Base-by-base conservation (phyloP, 2,113 vertebrate species). In the Orycteropus afer region DNA sequence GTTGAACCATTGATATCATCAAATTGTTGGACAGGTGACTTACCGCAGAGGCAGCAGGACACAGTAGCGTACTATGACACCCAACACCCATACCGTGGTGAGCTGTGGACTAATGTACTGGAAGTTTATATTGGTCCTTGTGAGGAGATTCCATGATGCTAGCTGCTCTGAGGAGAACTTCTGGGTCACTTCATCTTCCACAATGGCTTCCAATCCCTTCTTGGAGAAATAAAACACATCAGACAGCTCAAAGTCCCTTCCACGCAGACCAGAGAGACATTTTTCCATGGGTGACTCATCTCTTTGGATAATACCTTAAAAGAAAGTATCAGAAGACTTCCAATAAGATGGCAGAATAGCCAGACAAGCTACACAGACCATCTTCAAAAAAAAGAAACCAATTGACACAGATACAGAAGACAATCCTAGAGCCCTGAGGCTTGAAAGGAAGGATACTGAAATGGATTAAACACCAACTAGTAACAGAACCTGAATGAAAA, bases 101-200 rank as follows among this genome's bases (percentile, higher is more conserved):
- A 99, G 98, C 20, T 98, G 98, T 27, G 98, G 97, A 87, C 99
- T 99, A 98, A 99, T 98, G 95, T 99, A 99, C 55, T 98, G 98
- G 97, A 99, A 99, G 98, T 99, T 99, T 94, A 99, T 97, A 80
- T 99, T 99, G 97, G 99, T 99, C 94, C 99, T 98, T 0, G 99
- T 99, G 86, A 99, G 99, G 40, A 99, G 99, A 97, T 99, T 99
- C 99, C 99, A 99, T 81, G 99, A 99, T 65, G 98, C 99, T 45
- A 99, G 97, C 96, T 99, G 99, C 98, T 99, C 99, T 0, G 99
- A 99, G 40, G 99, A 99, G 98, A 99, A 99, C 82, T 99, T 97
- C 90, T 99, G 99, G 2, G 99, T 99, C 96, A 99, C 99, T 98
- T 99, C 98, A 77, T 99, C 99, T 71, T 99, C 99, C 67, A 99